These are phyloP conservation scores for Rhabdophis nuchalis DNA, from an alignment of 2,797 vertebrate species.

Conservation along the genomic window DNA sequence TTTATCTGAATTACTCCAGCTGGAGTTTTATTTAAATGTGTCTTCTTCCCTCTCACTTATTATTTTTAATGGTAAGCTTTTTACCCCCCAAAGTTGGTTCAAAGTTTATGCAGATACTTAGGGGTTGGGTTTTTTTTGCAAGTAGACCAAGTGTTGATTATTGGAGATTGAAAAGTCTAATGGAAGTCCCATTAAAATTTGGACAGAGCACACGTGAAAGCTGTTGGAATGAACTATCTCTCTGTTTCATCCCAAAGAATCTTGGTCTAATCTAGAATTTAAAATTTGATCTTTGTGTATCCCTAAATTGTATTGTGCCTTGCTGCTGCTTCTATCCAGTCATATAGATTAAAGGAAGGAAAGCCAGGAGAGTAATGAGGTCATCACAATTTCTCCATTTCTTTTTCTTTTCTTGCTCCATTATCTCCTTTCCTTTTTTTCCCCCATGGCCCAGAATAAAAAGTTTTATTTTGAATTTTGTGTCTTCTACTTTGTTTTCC, in stretches of 20 bases:
- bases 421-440: fast-evolving
- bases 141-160: background rate
- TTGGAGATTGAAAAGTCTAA: background rate
- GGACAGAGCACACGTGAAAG: background rate
- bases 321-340: background rate
- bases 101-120: background rate
- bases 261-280: background rate
- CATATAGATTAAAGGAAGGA: background rate
- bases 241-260: background rate
- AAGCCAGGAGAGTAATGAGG: background rate
- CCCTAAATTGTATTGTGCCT: background rate
- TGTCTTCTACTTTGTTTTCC: background rate
- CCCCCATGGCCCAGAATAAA: background rate
- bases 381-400: background rate
- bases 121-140: background rate
- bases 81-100: background rate
- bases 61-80: background rate
- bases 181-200: background rate
- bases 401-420: background rate
- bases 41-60: background rate
- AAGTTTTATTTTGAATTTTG: background rate
- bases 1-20: background rate
- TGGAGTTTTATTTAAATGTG: background rate
- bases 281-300: background rate
- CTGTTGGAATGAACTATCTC: background rate